These are phyloP conservation scores for Bombyx huttoni DNA, from an alignment of 2,888 invertebrate genomes.

Conservation along the genomic window DNA sequence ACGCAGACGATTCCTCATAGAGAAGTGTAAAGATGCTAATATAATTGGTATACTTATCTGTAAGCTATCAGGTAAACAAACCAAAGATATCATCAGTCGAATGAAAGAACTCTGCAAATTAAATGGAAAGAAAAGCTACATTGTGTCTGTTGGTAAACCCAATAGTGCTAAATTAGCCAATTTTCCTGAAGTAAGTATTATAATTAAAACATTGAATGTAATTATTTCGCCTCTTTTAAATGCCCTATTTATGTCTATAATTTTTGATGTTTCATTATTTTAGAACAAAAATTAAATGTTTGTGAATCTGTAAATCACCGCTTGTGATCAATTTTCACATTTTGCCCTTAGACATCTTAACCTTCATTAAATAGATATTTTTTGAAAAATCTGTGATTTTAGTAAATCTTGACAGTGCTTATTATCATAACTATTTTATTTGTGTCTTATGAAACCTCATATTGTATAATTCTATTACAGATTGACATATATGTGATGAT, in stretches of 20 bases:
- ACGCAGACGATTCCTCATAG: constrained; percentile 86
- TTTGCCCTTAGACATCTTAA: too few relatives aligned
- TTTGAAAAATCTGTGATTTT: too few relatives aligned
- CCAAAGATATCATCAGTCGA: constrained; percentile 80
- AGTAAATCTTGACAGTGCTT: too few relatives aligned
- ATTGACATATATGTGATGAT: constrained; percentile 94
- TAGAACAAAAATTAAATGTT: too few relatives aligned
- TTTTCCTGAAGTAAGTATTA: constrained; percentile 81
- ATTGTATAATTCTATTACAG: constrained; percentile 51
- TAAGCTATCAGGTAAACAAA: constrained; percentile 87
- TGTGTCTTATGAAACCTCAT: not conserved
- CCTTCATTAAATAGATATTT: too few relatives aligned
- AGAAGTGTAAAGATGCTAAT: constrained; percentile 91
- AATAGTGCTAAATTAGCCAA: constrained; percentile 96
- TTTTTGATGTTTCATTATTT: too few relatives aligned
- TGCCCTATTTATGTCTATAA: too few relatives aligned
- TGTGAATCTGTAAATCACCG: too few relatives aligned
- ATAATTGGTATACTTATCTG: constrained; percentile 92
- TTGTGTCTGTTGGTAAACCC: constrained; percentile 94
- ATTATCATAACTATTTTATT: not conserved
- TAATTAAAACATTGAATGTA: not conserved
- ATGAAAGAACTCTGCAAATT: constrained; percentile 80
- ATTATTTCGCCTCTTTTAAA: too few relatives aligned
- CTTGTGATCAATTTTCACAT: too few relatives aligned
- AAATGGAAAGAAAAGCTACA: constrained; percentile 89